Percentiles rank a stretch among this genome's conserved stretches.
Conservation (phyloP, 2,113 vertebrate species). For the Helogale parvula region DNA sequence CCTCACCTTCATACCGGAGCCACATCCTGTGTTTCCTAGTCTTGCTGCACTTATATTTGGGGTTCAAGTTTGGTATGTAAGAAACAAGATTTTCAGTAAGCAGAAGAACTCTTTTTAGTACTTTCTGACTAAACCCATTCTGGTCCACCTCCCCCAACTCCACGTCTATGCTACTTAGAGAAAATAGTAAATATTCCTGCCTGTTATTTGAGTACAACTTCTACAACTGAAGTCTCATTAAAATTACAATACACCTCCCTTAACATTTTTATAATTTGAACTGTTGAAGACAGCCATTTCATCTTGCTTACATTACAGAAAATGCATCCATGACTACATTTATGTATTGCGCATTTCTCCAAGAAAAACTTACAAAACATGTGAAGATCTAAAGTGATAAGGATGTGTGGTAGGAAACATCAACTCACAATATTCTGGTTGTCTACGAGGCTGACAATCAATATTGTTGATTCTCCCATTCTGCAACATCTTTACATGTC, state of each 20-base stretch:
- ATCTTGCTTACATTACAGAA: background rate
- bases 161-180: background rate
- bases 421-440: background rate
- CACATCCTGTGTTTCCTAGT: background rate
- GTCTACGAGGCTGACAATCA: background rate
- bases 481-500: background rate
- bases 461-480: background rate
- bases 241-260: background rate
- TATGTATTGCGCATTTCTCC: background rate
- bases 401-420: background rate
- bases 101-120: background rate
- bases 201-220: background rate
- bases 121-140: background rate
- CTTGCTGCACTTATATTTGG: background rate
- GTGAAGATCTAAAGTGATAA: background rate
- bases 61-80: background rate
- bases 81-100: slow-evolving; percentile 26
- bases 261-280: background rate
- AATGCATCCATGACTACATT: background rate
- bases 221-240: background rate
- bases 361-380: background rate
- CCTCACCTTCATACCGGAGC: background rate
- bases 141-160: background rate
- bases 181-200: background rate
- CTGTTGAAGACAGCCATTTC: background rate